phyloP scores from a whole-genome alignment of 2,113 vertebrate species.

The Thryonomys swinderianus region DNA sequence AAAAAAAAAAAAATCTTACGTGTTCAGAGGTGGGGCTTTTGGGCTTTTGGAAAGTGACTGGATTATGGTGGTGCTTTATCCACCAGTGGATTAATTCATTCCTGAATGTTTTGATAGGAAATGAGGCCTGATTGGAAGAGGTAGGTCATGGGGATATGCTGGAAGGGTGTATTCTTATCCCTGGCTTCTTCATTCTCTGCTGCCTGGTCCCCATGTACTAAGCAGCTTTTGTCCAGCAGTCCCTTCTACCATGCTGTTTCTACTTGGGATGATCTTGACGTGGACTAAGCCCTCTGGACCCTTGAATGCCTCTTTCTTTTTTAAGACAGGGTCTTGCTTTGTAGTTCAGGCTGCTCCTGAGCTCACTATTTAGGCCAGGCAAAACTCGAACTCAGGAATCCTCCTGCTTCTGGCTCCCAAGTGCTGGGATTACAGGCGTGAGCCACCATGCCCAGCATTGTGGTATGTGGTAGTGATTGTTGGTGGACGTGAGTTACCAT shows the following conservation, averaged over 20 bases:
- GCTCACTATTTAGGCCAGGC: too few relatives aligned
- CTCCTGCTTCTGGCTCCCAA: too few relatives aligned
- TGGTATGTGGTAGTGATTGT: too few relatives aligned
- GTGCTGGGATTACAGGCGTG: too few relatives aligned
- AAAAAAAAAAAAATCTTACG: too few relatives aligned
- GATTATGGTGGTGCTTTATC: neutral
- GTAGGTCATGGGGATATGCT: neutral
- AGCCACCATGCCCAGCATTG: too few relatives aligned
- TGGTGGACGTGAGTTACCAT: too few relatives aligned
- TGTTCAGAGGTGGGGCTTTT: neutral
- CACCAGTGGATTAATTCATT: neutral
- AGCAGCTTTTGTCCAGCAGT: neutral
- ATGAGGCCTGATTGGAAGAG: neutral
- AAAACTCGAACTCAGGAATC: too few relatives aligned
- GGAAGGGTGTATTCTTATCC: neutral
- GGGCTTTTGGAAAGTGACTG: neutral
- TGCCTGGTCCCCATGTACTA: neutral
- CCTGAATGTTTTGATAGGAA: neutral
- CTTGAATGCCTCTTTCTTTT: neutral
- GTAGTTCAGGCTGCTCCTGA: too few relatives aligned
- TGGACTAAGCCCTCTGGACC: neutral
- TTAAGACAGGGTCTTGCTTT: too few relatives aligned
- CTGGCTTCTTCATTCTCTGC: neutral
- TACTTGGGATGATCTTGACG: neutral
- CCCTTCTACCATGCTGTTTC: neutral